phyloP scores from a whole-genome alignment of 2,888 invertebrate genomes.

The Rotaria socialis region DNA sequence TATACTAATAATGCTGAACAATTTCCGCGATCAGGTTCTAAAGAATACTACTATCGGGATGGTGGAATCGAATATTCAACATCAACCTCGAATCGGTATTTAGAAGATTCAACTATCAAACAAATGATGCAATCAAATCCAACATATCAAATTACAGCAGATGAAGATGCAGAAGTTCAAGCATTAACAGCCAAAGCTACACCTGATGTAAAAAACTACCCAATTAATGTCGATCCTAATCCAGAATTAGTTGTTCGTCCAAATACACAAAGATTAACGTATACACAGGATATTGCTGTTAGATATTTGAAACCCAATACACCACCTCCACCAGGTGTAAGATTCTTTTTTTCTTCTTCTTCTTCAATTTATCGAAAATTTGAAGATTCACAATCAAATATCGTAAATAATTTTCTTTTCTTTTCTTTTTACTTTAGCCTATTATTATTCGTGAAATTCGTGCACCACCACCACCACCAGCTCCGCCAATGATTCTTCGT shows the following conservation, averaged over 20 bases:
- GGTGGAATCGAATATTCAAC: not conserved
- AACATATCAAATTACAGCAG: not conserved
- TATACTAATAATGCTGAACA: not conserved
- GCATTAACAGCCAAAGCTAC: conserved; percentile 3
- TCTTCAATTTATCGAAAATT: not conserved
- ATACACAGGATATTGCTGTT: conserved; percentile 43
- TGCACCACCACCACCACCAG: conserved; percentile 37
- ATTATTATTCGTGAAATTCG: conserved; percentile 37
- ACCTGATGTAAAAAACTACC: conserved; percentile 33
- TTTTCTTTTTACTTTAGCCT: not conserved
- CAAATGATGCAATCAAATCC: not conserved
- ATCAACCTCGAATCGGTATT: not conserved
- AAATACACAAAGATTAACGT: conserved; percentile 38
- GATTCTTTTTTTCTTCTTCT: no score
- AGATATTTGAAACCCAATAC: conserved; percentile 43
- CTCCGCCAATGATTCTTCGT: conserved; percentile 42
- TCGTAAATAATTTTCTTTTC: not conserved
- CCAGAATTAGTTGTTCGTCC: conserved; percentile 41
- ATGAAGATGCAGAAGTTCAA: not conserved
- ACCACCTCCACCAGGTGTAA: conserved; percentile 43
- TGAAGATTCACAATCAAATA: not conserved
- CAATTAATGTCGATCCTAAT: conserved; percentile 42
- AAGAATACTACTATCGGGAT: conserved; percentile 2
- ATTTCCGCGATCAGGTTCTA: conserved; percentile 1
- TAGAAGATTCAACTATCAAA: not conserved